phyloP scores from a whole-genome alignment of 2,113 vertebrate species.

The Siniperca knerii region DNA sequence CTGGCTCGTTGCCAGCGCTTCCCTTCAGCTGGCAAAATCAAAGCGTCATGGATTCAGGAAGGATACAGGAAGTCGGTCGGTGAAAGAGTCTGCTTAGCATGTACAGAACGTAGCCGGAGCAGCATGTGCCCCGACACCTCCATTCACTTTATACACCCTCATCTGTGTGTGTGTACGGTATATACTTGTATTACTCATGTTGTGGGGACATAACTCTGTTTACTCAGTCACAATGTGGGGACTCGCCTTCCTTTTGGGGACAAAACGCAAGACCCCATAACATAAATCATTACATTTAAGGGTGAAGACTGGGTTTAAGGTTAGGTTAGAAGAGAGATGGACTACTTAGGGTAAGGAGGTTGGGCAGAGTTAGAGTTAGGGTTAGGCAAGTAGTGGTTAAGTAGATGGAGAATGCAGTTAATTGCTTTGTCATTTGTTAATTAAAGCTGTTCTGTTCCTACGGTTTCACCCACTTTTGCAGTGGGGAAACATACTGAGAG shows the following conservation, averaged over 20 bases:
- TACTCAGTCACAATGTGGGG: no score
- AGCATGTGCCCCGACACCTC: constrained; percentile 37
- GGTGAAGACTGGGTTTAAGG: neutral
- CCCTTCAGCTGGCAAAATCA: constrained; percentile 50
- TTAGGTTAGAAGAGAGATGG: neutral
- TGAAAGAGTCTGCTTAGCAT: constrained; percentile 60
- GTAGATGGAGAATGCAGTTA: neutral
- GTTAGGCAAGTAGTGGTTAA: neutral
- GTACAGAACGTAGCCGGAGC: constrained; percentile 20
- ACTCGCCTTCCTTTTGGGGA: neutral
- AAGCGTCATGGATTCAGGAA: constrained; percentile 39
- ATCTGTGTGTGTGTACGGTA: constrained; percentile 1
- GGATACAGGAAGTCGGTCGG: constrained; percentile 51
- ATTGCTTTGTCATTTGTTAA: constrained; percentile 2
- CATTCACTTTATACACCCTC: constrained; percentile 36
- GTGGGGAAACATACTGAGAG: neutral
- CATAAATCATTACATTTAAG: neutral
- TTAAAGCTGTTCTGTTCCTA: neutral
- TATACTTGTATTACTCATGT: neutral
- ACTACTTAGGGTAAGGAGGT: no score
- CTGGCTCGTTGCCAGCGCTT: constrained; percentile 17
- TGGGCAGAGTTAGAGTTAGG: no score
- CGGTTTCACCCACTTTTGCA: neutral
- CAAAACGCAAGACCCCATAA: neutral
- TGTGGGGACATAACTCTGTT: no score